Base-by-base conservation (phyloP, 2,888 invertebrate species). In the Digitonthophagus gazella region DNA sequence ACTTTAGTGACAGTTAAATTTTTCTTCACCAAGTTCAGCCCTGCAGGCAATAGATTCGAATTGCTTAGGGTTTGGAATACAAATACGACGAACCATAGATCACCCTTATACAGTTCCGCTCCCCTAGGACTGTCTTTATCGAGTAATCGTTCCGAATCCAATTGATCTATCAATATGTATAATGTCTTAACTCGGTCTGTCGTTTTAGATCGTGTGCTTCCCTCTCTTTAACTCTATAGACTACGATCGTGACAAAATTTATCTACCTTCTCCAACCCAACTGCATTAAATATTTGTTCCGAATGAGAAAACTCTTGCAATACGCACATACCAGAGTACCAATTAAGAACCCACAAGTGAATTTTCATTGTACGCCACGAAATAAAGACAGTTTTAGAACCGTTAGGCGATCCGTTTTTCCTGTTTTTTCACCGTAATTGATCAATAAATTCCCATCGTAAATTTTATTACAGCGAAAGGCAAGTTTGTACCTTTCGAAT, bases 141-240 rank as follows among this genome's bases (percentile, higher is more conserved):
- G 78, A 79, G 82, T 82, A 82, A 82, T 82, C 81, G 81, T 76
- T 80, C 77, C 80, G 81, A 81, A 81, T 81, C 82, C 81, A 82
- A 82, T 82, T 82, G 82, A 81, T 81, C 80, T 79, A 82, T 82
- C 81, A 82, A 82, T 82, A 82, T 82, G 82, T 82, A 82, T 82
- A 82, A 81, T 80, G 78, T 80, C 81, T 82, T 81, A 81, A 82
- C 80, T 80, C 77, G 77, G 77, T 76, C 73, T 75, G 77, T 76
- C 76, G 76, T 72, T 72, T 72, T 16, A 61, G 55, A 65, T 61
- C 20, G 44, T 18, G n/a, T n/a, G n/a, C n/a, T 44, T 19, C 63
- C 63, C 11, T 44, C 28, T 44, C 11, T 44, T 44, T 44, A 44
- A 44, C 28, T 44, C 28, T 8, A 44, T 11, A 44, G 28, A 11